A percentile compares a stretch with the other conserved stretches of the same genome.
These are phyloP conservation scores for Cacoxenus indagator DNA, from an alignment of 2,888 invertebrate species.

Conservation along the genomic window DNA sequence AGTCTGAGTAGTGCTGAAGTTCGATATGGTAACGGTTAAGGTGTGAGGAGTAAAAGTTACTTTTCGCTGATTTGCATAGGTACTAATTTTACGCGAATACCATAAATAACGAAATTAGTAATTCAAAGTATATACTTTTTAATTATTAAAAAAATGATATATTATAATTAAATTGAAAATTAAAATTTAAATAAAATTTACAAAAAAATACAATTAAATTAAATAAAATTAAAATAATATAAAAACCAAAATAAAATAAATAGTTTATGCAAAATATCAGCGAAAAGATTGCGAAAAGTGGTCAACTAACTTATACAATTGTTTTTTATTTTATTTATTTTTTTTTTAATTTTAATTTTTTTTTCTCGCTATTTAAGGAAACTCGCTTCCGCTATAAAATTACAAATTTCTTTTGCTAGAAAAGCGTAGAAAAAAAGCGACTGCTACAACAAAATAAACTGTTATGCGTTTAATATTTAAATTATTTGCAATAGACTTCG, in stretches of 20 bases:
- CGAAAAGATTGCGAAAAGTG: neutral
- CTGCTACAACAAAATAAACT: neutral
- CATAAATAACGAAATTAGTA: no score
- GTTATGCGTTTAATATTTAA: slow-evolving; percentile 17
- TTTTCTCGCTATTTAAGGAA: neutral
- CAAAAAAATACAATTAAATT: slow-evolving; percentile 7
- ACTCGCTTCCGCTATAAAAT: neutral
- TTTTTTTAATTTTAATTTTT: neutral
- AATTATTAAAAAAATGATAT: no score
- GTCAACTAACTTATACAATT: neutral
- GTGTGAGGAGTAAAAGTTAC: no score
- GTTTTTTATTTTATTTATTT: neutral
- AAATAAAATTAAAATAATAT: slow-evolving; percentile 31
- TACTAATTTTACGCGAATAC: no score
- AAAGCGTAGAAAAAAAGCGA: neutral
- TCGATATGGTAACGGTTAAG: no score
- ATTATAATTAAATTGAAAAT: no score
- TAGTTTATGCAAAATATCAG: slow-evolving; percentile 10
- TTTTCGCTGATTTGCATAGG: no score
- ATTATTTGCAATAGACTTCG: neutral
- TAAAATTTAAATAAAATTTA: slow-evolving; percentile 26
- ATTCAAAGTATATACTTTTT: no score
- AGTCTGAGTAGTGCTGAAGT: no score
- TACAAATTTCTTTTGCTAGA: slow-evolving; percentile 5
- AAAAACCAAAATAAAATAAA: slow-evolving; percentile 36